phyloP scores from a whole-genome alignment of 2,113 vertebrate species.

The Mugil cephalus region DNA sequence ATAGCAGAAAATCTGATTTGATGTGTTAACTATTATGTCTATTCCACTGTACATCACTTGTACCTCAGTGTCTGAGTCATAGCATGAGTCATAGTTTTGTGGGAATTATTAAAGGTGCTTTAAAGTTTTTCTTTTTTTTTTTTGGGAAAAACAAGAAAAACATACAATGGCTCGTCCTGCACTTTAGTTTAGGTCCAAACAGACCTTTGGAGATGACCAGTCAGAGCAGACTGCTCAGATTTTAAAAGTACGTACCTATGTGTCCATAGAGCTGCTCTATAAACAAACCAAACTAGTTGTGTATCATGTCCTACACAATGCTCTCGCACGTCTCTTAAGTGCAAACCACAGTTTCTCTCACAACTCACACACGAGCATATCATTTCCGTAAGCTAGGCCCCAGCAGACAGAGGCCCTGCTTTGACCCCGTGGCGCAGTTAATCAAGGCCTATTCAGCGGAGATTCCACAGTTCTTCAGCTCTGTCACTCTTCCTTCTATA shows the following conservation, averaged over 20 bases:
- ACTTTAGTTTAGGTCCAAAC: not conserved
- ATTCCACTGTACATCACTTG: no score
- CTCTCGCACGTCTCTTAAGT: constrained; percentile 48
- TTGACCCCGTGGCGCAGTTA: constrained; percentile 70
- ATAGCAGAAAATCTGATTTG: no score
- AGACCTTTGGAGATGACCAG: no score
- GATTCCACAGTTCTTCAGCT: constrained; percentile 58
- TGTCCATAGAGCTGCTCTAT: constrained; percentile 2
- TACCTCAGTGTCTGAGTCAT: no score
- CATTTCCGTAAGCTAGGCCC: constrained; percentile 42
- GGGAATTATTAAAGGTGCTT: no score
- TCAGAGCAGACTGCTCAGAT: no score
- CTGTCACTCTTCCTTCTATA: constrained; percentile 61
- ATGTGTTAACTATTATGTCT: no score
- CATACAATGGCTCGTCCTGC: no score
- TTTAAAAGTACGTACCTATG: not conserved
- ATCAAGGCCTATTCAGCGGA: constrained; percentile 72
- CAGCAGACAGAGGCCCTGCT: constrained; percentile 57
- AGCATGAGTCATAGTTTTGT: no score
- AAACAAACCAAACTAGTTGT: constrained; percentile 24
- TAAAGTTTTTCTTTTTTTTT: no score
- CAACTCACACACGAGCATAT: constrained; percentile 8
- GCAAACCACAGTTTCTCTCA: constrained; percentile 46
- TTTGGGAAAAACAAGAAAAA: no score
- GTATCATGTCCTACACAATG: constrained; percentile 33